Percentiles rank a stretch among this genome's conserved stretches.
These are phyloP conservation scores for Eupithecia abbreviata DNA, from an alignment of 2,888 invertebrate species.

Conservation along the genomic window DNA sequence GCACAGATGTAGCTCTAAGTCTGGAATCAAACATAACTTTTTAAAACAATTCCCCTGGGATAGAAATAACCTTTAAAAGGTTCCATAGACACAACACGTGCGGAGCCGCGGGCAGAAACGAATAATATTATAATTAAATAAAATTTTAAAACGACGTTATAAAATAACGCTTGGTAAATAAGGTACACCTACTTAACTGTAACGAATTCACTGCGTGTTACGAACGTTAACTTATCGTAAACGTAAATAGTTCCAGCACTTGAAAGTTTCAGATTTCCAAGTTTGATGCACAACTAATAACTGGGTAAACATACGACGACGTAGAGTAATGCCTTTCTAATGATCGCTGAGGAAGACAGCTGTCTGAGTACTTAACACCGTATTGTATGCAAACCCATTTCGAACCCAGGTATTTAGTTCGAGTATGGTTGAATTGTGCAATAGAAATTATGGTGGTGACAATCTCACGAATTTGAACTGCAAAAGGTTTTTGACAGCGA, in stretches of 20 bases:
- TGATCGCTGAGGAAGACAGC: background rate
- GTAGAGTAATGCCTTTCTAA: background rate
- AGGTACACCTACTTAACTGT: background rate
- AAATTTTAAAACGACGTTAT: background rate
- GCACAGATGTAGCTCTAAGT: no score
- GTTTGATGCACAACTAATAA: slow-evolving; percentile 8
- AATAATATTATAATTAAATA: background rate
- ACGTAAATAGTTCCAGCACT: background rate
- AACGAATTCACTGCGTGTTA: background rate
- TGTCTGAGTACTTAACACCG: background rate
- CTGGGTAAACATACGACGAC: background rate
- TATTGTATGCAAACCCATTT: background rate
- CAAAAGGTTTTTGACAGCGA: background rate
- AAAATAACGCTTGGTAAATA: background rate
- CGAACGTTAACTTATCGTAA: background rate
- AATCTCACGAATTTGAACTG: background rate
- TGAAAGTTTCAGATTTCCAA: slow-evolving; percentile 3
- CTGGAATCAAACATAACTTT: no score
- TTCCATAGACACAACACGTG: no score
- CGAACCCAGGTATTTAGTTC: background rate
- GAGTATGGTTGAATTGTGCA: background rate
- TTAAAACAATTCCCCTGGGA: no score
- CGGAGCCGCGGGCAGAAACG: no score
- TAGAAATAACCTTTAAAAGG: no score
- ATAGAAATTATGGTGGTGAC: background rate